phyloP scores from a whole-genome alignment of 2,113 vertebrate species.

The Macroglossus sobrinus region DNA sequence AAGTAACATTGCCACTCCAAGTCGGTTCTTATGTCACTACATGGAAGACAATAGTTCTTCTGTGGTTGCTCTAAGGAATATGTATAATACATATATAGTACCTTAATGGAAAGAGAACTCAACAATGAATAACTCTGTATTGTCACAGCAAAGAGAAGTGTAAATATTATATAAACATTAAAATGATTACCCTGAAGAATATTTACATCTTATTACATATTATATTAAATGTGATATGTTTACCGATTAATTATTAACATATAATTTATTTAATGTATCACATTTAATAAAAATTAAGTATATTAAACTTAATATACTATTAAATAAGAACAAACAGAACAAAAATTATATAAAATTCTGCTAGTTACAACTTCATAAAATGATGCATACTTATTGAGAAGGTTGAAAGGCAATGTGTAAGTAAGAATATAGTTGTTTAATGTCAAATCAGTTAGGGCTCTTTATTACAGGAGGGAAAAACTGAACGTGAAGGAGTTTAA shows the following conservation, averaged over 20 bases:
- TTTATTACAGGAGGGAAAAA: not conserved
- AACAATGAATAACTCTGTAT: not conserved
- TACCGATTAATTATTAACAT: not conserved
- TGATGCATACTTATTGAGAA: not conserved
- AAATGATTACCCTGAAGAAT: not conserved
- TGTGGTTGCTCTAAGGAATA: not conserved
- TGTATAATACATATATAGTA: no score
- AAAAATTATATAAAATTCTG: not conserved
- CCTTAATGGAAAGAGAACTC: not conserved
- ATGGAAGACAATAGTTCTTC: not conserved
- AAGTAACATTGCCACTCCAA: not conserved
- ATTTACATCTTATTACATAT: not conserved
- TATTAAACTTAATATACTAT: not conserved
- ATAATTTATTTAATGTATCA: not conserved
- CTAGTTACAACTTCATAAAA: not conserved
- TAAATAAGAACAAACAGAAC: not conserved
- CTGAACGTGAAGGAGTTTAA: not conserved
- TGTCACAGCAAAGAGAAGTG: not conserved
- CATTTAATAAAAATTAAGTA: not conserved
- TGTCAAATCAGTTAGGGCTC: not conserved
- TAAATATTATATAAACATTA: not conserved
- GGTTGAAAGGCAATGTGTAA: not conserved
- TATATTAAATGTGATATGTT: not conserved
- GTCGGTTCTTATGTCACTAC: not conserved
- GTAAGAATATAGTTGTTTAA: not conserved